These are phyloP conservation scores for Miichthys miiuy DNA, from an alignment of 2,797 vertebrate genomes.

Conservation along the genomic window DNA sequence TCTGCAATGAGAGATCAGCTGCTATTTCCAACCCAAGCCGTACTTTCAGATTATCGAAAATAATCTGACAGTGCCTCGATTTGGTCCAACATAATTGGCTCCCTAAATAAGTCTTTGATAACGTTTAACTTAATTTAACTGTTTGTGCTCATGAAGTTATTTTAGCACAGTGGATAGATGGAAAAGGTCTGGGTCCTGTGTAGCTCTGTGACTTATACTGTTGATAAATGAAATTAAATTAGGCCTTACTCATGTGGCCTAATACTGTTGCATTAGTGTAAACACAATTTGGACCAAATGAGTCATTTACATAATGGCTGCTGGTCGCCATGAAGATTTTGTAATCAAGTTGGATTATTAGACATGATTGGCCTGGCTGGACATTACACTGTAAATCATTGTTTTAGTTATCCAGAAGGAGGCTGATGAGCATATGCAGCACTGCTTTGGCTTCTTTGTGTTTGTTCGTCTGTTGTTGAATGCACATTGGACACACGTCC, in stretches of 20 bases:
- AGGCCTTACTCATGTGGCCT: background rate
- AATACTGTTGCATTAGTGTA: slow-evolving; percentile 12
- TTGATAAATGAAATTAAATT: slow-evolving; percentile 39
- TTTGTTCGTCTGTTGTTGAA: slow-evolving; percentile 15
- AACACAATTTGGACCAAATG: slow-evolving; percentile 31
- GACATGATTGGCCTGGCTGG: slow-evolving; percentile 30
- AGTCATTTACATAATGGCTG: slow-evolving; percentile 29
- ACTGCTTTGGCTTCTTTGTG: slow-evolving; percentile 6
- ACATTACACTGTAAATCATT: slow-evolving; percentile 36
- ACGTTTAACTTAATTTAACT: slow-evolving; percentile 32
- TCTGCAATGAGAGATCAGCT: slow-evolving; percentile 47
- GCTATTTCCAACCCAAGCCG: slow-evolving; percentile 34
- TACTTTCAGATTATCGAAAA: slow-evolving; percentile 35
- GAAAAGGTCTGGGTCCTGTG: background rate
- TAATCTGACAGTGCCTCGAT: slow-evolving; percentile 29
- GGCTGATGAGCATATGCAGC: slow-evolving; percentile 9
- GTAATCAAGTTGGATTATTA: slow-evolving; percentile 38
- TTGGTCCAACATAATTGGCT: slow-evolving; percentile 32
- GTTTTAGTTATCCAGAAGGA: slow-evolving; percentile 11
- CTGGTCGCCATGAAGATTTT: slow-evolving; percentile 14
- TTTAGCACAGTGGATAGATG: slow-evolving; percentile 2
- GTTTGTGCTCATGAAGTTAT: slow-evolving; percentile 28
- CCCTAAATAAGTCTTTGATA: slow-evolving; percentile 33
- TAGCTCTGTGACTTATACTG: slow-evolving; percentile 27
- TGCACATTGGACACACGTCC: no score